Evolutionary conservation across 2,888 invertebrate genomes (phyloP).

Genomic region (Pheosia gnoma): DNA sequence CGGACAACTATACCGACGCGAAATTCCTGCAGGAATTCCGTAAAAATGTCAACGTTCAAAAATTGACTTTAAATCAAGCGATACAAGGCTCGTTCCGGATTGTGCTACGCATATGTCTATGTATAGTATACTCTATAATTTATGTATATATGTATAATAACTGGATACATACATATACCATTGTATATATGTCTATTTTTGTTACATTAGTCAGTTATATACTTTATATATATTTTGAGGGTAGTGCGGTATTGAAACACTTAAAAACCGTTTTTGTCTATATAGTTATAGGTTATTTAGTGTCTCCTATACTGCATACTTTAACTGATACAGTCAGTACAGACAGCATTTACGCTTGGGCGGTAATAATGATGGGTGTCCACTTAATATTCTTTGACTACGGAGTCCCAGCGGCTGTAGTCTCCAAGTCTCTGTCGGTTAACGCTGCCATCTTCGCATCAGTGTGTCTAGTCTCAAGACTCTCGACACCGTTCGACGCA

Average conservation of each 20-base stretch:
- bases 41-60: constrained; percentile 92
- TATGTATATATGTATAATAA: constrained; percentile 90
- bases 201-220: constrained; percentile 86
- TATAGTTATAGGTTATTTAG: constrained; percentile 92
- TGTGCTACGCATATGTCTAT: constrained; percentile 91
- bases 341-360: constrained; percentile 97
- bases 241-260: constrained; percentile 79
- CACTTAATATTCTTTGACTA: constrained; percentile 98
- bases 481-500: constrained; percentile 93
- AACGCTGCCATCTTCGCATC: constrained; percentile 98
- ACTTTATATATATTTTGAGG: constrained; percentile 76
- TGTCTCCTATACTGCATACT: constrained; percentile 96
- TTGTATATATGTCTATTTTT: constrained; percentile 84
- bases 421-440: constrained; percentile 95
- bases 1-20: constrained; percentile 96
- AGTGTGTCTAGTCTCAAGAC: constrained; percentile 96
- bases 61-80: constrained; percentile 88
- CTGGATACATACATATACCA: constrained; percentile 85
- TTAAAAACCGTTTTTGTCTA: constrained; percentile 92
- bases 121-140: constrained; percentile 88
- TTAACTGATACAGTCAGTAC: constrained; percentile 98
- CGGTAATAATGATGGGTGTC: constrained; percentile 92
- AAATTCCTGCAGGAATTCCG: constrained; percentile 93
- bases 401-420: constrained; percentile 93
- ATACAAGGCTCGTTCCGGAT: constrained; percentile 90